These are phyloP conservation scores for Ornithorhynchus anatinus DNA, from an alignment of 2,113 vertebrate genomes.

Conservation along the genomic window DNA sequence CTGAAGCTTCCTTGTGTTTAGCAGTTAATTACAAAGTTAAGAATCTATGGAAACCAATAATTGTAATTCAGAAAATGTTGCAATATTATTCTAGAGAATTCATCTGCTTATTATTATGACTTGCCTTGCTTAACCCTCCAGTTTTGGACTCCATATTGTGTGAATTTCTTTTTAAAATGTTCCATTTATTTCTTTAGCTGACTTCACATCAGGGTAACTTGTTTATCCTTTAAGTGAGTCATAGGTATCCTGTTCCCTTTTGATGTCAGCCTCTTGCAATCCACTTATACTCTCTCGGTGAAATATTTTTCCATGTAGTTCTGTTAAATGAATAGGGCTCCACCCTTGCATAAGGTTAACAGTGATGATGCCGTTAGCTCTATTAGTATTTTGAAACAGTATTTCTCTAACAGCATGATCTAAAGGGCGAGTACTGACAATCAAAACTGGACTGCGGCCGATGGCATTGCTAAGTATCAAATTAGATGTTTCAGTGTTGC, in stretches of 20 bases:
- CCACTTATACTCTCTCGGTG: too few relatives aligned
- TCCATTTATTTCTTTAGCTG: slow-evolving; percentile 64
- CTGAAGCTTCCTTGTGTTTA: slow-evolving; percentile 50
- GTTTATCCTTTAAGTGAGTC: slow-evolving; percentile 66
- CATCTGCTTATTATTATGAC: slow-evolving; percentile 75
- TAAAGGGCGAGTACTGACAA: too few relatives aligned
- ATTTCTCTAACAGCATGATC: neutral
- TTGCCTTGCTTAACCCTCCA: slow-evolving; percentile 73
- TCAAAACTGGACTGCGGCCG: too few relatives aligned
- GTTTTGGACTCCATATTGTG: slow-evolving; percentile 72
- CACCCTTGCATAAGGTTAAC: too few relatives aligned
- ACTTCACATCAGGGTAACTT: slow-evolving; percentile 55
- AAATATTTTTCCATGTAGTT: too few relatives aligned
- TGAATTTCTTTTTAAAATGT: slow-evolving; percentile 71
- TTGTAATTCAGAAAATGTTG: slow-evolving; percentile 68
- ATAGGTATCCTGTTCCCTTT: slow-evolving; percentile 47
- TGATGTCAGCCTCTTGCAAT: neutral
- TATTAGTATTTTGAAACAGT: too few relatives aligned
- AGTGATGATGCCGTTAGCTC: too few relatives aligned
- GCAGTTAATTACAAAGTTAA: slow-evolving; percentile 50
- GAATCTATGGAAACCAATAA: slow-evolving; percentile 63
- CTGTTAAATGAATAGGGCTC: too few relatives aligned
- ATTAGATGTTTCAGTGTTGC: neutral
- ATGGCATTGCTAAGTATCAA: neutral
- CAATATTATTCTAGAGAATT: slow-evolving; percentile 74